Percentiles rank a stretch among this genome's conserved stretches.
Conservation (phyloP, 1,140 invertebrate genomes). For the Sitobion miscanthi region DNA sequence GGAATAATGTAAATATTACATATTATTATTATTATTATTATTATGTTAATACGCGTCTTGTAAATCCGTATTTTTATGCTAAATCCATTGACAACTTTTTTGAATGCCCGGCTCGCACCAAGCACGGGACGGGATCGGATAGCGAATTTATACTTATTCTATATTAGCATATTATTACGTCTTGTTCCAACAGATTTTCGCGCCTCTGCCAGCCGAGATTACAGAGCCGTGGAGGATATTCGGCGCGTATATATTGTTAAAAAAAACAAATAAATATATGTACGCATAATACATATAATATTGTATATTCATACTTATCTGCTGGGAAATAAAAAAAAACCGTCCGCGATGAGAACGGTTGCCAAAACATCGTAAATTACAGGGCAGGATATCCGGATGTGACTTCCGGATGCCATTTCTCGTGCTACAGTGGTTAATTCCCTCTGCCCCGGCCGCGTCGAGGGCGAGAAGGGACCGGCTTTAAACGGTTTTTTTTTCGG, state of each 20-base stretch:
- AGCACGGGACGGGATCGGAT: background rate
- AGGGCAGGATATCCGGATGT: background rate
- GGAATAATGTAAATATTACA: background rate
- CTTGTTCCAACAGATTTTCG: background rate
- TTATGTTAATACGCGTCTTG: background rate
- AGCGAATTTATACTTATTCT: background rate
- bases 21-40: background rate
- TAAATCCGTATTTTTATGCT: background rate
- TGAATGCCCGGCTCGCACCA: background rate
- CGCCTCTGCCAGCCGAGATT: background rate
- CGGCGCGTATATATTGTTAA: background rate
- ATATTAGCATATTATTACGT: background rate
- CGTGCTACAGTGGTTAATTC: slow-evolving; percentile 15
- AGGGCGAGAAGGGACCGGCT: background rate
- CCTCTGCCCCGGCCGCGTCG: background rate
- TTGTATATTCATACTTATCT: slow-evolving; percentile 9
- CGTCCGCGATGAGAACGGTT: background rate
- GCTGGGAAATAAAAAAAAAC: background rate
- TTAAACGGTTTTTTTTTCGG: background rate
- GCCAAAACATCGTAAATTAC: slow-evolving; percentile 35
- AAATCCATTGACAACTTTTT: background rate
- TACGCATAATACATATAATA: background rate
- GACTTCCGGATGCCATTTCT: background rate
- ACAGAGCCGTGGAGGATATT: background rate
- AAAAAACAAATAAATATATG: background rate